Evolutionary conservation across 2,113 vertebrate genomes (phyloP).

Genomic region (Xiphias gladius): DNA sequence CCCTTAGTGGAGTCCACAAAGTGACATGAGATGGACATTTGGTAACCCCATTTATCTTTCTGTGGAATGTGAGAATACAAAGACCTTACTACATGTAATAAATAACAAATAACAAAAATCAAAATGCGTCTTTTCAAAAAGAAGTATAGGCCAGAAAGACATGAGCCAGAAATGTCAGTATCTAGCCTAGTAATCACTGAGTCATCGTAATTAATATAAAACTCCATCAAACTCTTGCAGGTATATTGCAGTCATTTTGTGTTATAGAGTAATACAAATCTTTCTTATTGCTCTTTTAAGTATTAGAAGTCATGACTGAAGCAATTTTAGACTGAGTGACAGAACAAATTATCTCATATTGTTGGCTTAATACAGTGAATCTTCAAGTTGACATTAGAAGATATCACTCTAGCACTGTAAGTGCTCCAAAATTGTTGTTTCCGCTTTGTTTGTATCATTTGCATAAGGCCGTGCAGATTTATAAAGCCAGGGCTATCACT

Average conservation of each 20-base stretch:
- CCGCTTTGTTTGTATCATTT: constrained; percentile 12
- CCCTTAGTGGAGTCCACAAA: too few relatives aligned
- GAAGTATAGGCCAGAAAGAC: background rate
- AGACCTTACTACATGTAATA: background rate
- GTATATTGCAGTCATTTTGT: constrained; percentile 56
- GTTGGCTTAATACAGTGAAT: constrained; percentile 38
- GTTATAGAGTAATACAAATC: constrained; percentile 47
- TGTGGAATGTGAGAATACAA: too few relatives aligned
- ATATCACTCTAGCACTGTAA: constrained; percentile 5
- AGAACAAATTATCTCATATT: constrained; percentile 42
- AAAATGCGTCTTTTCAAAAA: background rate
- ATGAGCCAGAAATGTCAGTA: background rate
- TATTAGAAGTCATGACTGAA: constrained; percentile 48
- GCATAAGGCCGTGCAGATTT: constrained; percentile 29
- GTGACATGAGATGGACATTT: too few relatives aligned
- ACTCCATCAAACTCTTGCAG: constrained; percentile 39
- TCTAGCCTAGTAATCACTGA: constrained; percentile 17
- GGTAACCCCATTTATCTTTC: too few relatives aligned
- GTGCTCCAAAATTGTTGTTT: background rate
- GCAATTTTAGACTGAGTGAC: constrained; percentile 46
- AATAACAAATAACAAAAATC: background rate
- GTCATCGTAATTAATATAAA: constrained; percentile 44
- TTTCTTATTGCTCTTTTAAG: constrained; percentile 57
- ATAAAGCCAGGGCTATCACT: constrained; percentile 21
- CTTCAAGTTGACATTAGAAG: constrained; percentile 21